A percentile compares a stretch with the other conserved stretches of the same genome.
Conservation (phyloP, 1,140 invertebrate genomes). For the Lepidurus couesii region DNA sequence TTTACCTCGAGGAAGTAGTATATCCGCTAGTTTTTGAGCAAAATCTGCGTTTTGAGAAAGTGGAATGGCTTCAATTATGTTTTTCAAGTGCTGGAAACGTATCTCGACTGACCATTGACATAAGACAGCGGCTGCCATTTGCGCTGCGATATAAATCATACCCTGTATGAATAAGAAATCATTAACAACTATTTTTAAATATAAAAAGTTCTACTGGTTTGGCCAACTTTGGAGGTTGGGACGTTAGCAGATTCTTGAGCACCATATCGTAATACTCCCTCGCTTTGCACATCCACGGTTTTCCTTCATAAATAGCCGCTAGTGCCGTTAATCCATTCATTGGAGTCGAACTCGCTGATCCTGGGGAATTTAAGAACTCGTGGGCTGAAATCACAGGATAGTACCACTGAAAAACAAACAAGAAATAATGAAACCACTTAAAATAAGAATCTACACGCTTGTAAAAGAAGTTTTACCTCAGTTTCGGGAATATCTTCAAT, state of each 20-base stretch:
- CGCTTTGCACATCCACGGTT: background rate
- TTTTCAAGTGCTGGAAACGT: background rate
- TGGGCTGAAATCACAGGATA: background rate
- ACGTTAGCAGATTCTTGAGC: background rate
- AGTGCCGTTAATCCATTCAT: background rate
- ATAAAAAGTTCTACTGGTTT: background rate
- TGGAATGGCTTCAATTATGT: background rate
- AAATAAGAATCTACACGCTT: background rate
- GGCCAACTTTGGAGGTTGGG: background rate
- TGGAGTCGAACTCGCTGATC: background rate
- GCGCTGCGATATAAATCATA: background rate
- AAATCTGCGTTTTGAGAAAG: background rate
- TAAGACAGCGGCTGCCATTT: background rate
- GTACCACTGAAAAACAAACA: background rate
- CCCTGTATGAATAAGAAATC: background rate
- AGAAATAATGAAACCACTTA: background rate
- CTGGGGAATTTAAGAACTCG: background rate
- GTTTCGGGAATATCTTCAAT: background rate
- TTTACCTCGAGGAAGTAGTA: background rate
- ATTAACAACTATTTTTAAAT: background rate
- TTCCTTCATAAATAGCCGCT: background rate
- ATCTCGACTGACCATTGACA: background rate
- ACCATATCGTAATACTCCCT: background rate
- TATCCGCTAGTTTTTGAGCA: background rate
- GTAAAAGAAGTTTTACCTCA: background rate